Conservation (phyloP, 2,888 invertebrate species). For the Entomobrya proxima region DNA sequence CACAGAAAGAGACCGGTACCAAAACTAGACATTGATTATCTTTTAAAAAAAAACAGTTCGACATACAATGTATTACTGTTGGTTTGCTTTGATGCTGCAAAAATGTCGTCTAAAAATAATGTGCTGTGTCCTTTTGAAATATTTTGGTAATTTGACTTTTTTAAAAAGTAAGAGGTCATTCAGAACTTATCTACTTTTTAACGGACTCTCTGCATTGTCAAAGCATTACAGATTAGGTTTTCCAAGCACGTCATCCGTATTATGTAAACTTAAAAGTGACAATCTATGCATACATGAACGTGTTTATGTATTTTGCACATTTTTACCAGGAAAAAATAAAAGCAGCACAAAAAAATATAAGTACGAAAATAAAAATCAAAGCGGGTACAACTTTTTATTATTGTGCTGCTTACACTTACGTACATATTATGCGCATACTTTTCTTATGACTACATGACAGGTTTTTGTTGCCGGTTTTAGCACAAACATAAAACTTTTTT, state of each 20-base stretch:
- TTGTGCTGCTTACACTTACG: not conserved
- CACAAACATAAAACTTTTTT: not conserved
- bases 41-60: no score
- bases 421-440: no score
- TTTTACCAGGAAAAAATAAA: not conserved
- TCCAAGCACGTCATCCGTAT: slow-evolving; percentile 18
- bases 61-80: no score
- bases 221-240: not conserved
- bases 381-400: not conserved
- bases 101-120: no score
- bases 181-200: not conserved
- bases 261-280: not conserved
- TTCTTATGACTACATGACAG: not conserved
- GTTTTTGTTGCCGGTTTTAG: slow-evolving; percentile 17
- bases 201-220: not conserved
- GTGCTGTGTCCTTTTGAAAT: no score
- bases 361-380: not conserved
- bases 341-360: not conserved
- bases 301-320: slow-evolving; percentile 30
- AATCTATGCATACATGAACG: not conserved
- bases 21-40: no score
- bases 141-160: no score
- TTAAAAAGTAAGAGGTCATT: slow-evolving; percentile 18
- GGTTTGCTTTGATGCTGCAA: no score
- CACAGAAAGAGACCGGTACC: no score